Evolutionary conservation across 2,113 vertebrate genomes (phyloP).

Genomic region (Helogale parvula): DNA sequence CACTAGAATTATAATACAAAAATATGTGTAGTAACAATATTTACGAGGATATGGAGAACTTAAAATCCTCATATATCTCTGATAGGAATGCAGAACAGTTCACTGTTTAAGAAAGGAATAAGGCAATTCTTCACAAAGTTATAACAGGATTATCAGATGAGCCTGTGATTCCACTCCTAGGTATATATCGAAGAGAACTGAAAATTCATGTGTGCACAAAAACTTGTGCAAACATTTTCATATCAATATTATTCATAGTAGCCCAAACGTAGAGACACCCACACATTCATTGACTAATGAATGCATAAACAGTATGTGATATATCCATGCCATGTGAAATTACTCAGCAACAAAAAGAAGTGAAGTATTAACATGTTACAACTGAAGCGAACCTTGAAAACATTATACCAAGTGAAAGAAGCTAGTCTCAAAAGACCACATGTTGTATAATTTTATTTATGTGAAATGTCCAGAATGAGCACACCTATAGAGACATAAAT

Average conservation of each 20-base stretch:
- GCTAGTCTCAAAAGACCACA: background rate
- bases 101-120: background rate
- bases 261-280: background rate
- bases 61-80: background rate
- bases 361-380: background rate
- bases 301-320: background rate
- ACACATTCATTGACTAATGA: background rate
- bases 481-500: background rate
- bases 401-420: slow-evolving; percentile 16
- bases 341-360: background rate
- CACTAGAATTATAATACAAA: background rate
- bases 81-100: background rate
- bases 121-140: background rate
- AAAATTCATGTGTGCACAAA: background rate
- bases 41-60: background rate
- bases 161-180: background rate
- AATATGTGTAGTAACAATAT: background rate
- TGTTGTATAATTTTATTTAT: background rate
- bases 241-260: background rate
- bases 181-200: background rate
- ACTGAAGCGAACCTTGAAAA: background rate
- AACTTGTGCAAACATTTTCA: background rate
- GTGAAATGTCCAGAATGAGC: background rate
- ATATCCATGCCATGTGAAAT: background rate
- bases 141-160: background rate